Conservation (phyloP, 2,113 vertebrate genomes). For the Gavia stellata region DNA sequence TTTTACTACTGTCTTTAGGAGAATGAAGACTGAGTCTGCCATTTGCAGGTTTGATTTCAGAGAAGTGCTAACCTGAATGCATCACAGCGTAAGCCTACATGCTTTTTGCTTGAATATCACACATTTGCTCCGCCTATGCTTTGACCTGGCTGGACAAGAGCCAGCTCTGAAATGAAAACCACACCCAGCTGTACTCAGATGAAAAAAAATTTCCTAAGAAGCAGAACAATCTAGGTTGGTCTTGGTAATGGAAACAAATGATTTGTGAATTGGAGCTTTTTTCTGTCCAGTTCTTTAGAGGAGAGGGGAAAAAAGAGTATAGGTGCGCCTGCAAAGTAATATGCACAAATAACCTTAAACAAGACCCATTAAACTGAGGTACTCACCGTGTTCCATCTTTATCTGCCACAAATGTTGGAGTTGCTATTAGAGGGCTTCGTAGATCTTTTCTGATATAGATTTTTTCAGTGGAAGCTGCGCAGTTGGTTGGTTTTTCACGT, state of each 20-base stretch:
- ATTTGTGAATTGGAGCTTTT: not conserved
- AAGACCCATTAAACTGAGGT: not conserved
- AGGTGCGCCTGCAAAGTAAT: not conserved
- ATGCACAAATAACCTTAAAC: not conserved
- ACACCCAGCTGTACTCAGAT: not conserved
- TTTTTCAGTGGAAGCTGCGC: slow-evolving; percentile 96
- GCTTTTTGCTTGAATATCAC: not conserved
- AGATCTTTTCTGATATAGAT: slow-evolving; percentile 98
- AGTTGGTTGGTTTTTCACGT: slow-evolving; percentile 94
- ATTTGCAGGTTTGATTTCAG: not conserved
- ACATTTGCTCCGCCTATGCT: not conserved
- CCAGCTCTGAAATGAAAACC: not conserved
- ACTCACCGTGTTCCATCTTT: slow-evolving; percentile 86
- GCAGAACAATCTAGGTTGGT: not conserved
- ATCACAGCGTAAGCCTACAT: not conserved
- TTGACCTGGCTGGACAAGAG: not conserved
- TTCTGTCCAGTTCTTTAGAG: not conserved
- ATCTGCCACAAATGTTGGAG: slow-evolving; percentile 95
- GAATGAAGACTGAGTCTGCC: not conserved
- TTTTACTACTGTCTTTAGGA: not conserved
- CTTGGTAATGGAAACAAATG: not conserved
- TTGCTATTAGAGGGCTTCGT: slow-evolving; percentile 92
- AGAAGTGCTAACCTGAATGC: not conserved
- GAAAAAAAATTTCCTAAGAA: not conserved
- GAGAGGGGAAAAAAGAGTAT: not conserved